Evolutionary conservation across 1,140 invertebrate genomes (phyloP).

Genomic region (Ceratosolen solmsi): DNA sequence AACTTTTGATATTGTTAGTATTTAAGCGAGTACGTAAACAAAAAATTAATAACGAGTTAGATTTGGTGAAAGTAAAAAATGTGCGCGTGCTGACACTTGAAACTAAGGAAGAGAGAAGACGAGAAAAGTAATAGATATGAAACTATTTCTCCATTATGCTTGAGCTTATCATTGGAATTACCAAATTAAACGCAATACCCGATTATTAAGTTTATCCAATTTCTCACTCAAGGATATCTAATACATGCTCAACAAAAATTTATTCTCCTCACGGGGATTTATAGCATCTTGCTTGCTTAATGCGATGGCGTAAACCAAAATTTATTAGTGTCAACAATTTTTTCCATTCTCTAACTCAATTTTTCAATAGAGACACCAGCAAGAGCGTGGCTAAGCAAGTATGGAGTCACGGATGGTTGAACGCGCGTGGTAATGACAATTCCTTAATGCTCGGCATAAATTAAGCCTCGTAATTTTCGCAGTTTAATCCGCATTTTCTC

Average conservation of each 20-base stretch:
- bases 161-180: not conserved
- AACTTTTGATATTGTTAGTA: no score
- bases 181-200: not conserved
- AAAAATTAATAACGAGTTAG: no score
- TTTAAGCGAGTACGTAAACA: no score
- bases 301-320: not conserved
- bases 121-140: not conserved
- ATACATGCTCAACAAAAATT: not conserved
- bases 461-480: not conserved
- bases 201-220: no score
- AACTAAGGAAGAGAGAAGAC: not conserved
- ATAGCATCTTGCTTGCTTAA: not conserved
- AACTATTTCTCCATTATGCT: not conserved
- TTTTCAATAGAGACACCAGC: not conserved
- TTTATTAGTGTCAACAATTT: not conserved
- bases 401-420: not conserved
- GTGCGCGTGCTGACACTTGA: not conserved
- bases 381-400: not conserved
- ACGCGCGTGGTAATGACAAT: not conserved
- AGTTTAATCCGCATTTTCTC: not conserved
- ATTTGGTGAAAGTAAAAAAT: not conserved
- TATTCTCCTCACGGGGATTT: not conserved
- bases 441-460: not conserved
- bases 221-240: not conserved
- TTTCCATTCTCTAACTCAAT: not conserved